A percentile compares a stretch with the other conserved stretches of the same genome.
Conservation (phyloP, 2,113 vertebrate species). For the Grallaria varia region DNA sequence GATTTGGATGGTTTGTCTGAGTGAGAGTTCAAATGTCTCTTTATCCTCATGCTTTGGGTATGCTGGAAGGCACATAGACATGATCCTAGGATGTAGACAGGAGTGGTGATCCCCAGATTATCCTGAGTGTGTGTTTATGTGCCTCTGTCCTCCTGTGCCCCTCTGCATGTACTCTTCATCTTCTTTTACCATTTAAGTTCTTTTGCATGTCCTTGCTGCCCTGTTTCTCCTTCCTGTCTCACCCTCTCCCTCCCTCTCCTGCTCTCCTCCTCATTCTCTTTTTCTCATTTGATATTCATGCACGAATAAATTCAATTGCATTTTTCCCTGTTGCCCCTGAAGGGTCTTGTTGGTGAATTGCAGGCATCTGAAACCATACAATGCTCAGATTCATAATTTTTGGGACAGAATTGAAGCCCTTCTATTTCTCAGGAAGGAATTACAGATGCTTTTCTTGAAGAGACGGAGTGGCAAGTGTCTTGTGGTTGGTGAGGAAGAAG, state of each 20-base stretch:
- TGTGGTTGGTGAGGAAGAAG: background rate
- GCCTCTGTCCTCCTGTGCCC: background rate
- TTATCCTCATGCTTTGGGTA: background rate
- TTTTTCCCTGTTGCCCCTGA: conserved; percentile 53
- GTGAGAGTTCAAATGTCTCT: background rate
- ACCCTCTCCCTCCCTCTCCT: background rate
- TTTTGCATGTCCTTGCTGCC: background rate
- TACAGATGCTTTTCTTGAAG: background rate
- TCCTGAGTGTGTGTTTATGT: background rate
- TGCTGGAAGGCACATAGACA: background rate
- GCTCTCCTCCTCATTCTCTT: conserved; percentile 40
- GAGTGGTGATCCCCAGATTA: background rate
- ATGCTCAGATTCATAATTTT: conserved; percentile 49
- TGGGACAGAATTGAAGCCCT: conserved; percentile 7
- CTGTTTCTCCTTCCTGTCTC: background rate
- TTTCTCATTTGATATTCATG: conserved; percentile 68
- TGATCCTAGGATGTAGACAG: background rate
- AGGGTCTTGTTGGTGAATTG: conserved; percentile 68
- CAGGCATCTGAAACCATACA: conserved; percentile 58
- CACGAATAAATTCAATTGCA: conserved; percentile 70
- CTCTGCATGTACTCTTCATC: background rate
- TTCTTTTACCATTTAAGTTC: background rate
- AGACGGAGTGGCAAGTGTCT: background rate
- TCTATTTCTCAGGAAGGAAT: background rate
- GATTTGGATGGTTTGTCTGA: background rate